Evolutionary conservation across 23 tunicate species (phyloP).

Genomic region (Ascidia mentula): DNA sequence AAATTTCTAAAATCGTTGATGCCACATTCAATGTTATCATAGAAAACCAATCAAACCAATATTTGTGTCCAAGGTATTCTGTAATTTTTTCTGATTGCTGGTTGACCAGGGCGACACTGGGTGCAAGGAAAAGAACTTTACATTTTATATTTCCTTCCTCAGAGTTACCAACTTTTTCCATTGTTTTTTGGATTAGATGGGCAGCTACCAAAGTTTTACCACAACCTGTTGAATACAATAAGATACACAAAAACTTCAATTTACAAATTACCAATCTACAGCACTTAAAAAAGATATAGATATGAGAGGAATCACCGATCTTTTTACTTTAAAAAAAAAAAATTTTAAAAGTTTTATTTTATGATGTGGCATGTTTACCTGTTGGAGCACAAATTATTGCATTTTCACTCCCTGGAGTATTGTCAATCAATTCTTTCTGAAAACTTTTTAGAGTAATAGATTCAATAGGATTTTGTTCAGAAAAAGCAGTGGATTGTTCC

Average conservation of each 20-base stretch:
- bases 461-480: background rate
- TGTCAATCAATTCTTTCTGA: background rate
- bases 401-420: background rate
- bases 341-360: background rate
- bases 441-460: background rate
- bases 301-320: no score
- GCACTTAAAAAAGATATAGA: no score
- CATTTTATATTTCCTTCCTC: background rate
- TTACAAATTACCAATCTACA: no score
- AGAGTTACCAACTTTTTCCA: background rate
- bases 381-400: background rate
- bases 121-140: conserved; percentile 41
- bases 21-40: no score
- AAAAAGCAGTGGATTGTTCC: no score
- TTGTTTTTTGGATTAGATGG: conserved; percentile 5
- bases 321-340: background rate
- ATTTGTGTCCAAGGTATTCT: conserved; percentile 13
- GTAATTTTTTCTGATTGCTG: conserved; percentile 46
- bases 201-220: conserved; percentile 59
- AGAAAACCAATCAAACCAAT: no score
- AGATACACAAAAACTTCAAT: no score
- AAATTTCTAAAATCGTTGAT: no score
- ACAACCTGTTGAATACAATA: no score
- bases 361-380: background rate
- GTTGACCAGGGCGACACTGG: conserved; percentile 39